Evolutionary conservation across 2,888 invertebrate genomes (phyloP).

Genomic region (Drosophila prostipennis): DNA sequence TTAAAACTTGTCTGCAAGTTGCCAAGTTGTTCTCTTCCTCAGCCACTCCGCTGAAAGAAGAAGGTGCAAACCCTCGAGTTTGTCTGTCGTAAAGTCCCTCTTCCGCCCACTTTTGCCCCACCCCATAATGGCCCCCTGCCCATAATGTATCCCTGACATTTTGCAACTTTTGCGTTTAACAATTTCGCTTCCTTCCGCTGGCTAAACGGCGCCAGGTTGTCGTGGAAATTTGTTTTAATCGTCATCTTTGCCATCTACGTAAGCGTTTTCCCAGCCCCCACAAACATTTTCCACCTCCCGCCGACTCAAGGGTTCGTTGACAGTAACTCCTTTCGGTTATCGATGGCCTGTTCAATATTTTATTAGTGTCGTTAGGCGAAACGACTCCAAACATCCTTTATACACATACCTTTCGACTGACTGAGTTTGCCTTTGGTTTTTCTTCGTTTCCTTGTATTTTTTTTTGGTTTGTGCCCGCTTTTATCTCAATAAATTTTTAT

Average conservation of each 20-base stretch:
- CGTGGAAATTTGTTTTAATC: constrained; percentile 82
- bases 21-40: constrained; percentile 62
- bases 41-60: neutral
- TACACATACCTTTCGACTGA: constrained; percentile 52
- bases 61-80: constrained; percentile 55
- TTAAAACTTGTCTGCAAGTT: constrained; percentile 83
- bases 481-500: constrained; percentile 73
- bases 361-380: constrained; percentile 74
- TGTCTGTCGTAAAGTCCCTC: constrained; percentile 57
- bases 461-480: constrained; percentile 8
- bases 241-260: constrained; percentile 79
- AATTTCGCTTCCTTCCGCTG: constrained; percentile 79
- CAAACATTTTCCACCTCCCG: neutral
- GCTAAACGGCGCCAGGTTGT: constrained; percentile 81
- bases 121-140: constrained; percentile 1
- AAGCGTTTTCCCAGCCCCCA: constrained; percentile 49
- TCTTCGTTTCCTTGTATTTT: neutral
- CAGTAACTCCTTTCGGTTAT: constrained; percentile 72
- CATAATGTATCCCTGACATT: constrained; percentile 57
- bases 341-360: constrained; percentile 78
- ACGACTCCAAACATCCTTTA: constrained; percentile 50
- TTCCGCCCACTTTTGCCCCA: constrained; percentile 58
- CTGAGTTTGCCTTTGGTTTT: constrained; percentile 20
- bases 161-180: constrained; percentile 80
- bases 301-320: constrained; percentile 66